Percentiles rank a stretch among this genome's conserved stretches.
Conservation (phyloP, 2,888 invertebrate species). For the Nomada goodeniana region DNA sequence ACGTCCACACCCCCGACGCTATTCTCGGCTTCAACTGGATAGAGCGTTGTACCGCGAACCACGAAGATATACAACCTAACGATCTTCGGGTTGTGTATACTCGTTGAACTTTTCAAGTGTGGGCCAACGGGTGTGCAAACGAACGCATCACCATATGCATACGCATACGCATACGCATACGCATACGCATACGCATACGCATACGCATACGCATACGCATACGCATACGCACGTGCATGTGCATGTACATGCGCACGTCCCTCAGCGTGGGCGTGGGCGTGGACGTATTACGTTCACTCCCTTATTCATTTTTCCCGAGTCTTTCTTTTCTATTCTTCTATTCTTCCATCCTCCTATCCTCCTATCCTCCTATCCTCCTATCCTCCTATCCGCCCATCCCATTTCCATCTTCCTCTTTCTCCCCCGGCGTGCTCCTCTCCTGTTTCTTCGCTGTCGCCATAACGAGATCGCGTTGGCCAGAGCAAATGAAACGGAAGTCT, state of each 20-base stretch:
- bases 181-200: fast-evolving
- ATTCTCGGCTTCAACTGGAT: background rate
- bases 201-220: background rate
- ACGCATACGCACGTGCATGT: no score
- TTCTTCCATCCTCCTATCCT: background rate
- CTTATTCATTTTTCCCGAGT: no score
- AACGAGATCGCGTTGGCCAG: constrained; percentile 19
- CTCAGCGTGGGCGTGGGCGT: no score
- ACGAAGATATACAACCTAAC: constrained; percentile 62
- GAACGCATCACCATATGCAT: background rate
- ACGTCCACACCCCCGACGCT: constrained; percentile 30
- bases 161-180: fast-evolving
- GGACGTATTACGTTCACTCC: background rate
- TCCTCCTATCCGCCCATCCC: no score
- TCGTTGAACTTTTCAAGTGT: constrained; percentile 68
- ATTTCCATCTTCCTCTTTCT: background rate
- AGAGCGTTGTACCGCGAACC: constrained; percentile 32
- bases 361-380: no score
- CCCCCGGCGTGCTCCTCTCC: background rate
- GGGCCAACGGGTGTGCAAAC: constrained; percentile 41
- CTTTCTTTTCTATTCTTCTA: background rate
- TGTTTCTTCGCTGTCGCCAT: constrained; percentile 11
- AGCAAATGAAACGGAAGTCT: constrained; percentile 21
- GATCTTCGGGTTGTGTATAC: constrained; percentile 51
- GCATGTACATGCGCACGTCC: background rate